phyloP scores from a whole-genome alignment of 2,797 vertebrate genomes.

The Kryptolebias ocellatus region DNA sequence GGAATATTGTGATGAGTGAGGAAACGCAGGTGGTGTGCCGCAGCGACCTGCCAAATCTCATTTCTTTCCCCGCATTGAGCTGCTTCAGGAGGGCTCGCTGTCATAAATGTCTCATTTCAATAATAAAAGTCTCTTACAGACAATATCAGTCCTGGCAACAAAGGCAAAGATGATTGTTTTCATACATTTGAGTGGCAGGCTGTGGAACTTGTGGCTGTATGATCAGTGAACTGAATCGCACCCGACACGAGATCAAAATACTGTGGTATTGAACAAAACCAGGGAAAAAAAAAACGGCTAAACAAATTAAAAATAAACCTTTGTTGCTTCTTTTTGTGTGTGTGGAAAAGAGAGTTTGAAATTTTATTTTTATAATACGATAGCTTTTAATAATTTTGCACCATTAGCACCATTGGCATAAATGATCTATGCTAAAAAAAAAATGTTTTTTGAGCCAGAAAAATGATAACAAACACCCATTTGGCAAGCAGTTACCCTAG shows the following conservation, averaged over 20 bases:
- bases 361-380: neutral
- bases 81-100: slow-evolving; percentile 42
- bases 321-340: neutral
- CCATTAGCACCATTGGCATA: too few species aligned
- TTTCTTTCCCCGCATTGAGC: slow-evolving; percentile 47
- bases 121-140: slow-evolving; percentile 63
- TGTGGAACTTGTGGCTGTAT: slow-evolving; percentile 47
- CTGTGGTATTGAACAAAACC: slow-evolving; percentile 54
- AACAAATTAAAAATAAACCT: slow-evolving; percentile 1
- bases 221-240: slow-evolving; percentile 48
- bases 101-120: slow-evolving; percentile 79
- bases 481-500: too few species aligned
- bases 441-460: too few species aligned
- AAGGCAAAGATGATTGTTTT: slow-evolving; percentile 45
- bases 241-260: neutral
- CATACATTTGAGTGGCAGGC: slow-evolving; percentile 61
- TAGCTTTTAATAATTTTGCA: neutral
- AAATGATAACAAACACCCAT: too few species aligned
- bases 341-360: neutral
- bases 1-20: slow-evolving; percentile 39
- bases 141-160: slow-evolving; percentile 41
- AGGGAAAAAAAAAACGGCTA: neutral
- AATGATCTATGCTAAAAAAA: too few species aligned
- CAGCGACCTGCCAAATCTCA: slow-evolving; percentile 72
- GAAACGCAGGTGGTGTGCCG: slow-evolving; percentile 57